Base-by-base conservation (phyloP, 2,888 invertebrate species). In the Epistrophe grossulariae region DNA sequence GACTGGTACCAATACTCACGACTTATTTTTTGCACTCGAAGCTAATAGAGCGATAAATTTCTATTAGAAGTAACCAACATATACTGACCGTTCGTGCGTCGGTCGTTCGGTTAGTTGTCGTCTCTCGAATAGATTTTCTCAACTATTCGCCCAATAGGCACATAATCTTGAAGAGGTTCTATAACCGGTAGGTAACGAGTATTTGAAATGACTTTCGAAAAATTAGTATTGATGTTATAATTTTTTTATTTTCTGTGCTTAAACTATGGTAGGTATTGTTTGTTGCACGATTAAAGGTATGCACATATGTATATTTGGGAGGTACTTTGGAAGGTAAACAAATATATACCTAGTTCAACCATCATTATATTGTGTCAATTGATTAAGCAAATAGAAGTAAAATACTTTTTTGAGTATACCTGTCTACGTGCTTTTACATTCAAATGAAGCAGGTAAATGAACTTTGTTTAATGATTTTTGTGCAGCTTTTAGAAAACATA, bases 221-320 rank as follows among this genome's bases (percentile, higher is more conserved):
- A 84, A 79, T 84, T 84, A 84, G 84, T 84, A 79, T 64, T 62
- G 50, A 17, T 64, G 74, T 57, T 74, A 68, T 84, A 84, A 83
- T 83, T 83, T 62, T 68, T 62, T 38, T 55, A 55, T 62, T 78
- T 35, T 50, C 19, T 62, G 8, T 62, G 24, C 60, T 40, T 35
- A 35, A 17, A 57, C n/a, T 4, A 17, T 8, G 48, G 17, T 48
- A 10, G 4, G 4, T 13, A 13, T 48, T 52, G 7, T 24, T 13
- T 31, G 55, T 15, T n/a, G n/a, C n/a, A n/a, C n/a, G 28, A 28
- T 1, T 8, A 15, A 15, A 7, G 24, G 7, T n/a, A 4, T 57
- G 35, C 1, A 60, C 0, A 17, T 31, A 57, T 6, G 0, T 19
- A 60, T 40, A n/a, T n/a, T n/a, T n/a, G n/a, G n/a, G n/a, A n/a